Conservation (phyloP, 2,113 vertebrate species). For the Pipa parva region DNA sequence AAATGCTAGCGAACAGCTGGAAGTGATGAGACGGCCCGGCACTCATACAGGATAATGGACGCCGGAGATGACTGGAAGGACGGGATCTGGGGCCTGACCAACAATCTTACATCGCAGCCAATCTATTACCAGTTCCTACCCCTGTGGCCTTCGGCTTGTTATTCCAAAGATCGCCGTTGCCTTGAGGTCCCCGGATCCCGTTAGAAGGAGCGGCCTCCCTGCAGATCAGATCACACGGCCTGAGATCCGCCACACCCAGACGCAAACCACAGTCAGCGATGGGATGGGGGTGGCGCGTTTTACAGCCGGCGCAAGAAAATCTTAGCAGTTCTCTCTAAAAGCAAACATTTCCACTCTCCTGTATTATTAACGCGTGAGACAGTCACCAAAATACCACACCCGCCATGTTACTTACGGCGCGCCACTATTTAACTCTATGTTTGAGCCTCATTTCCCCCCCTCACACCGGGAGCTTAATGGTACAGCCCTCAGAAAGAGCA, state of each 20-base stretch:
- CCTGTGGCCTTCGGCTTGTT: slow-evolving; percentile 11
- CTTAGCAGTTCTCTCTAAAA: not conserved
- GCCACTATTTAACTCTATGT: no score
- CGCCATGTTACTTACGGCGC: no score
- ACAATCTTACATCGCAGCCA: not conserved
- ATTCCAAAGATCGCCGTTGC: slow-evolving; percentile 7
- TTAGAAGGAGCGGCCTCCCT: slow-evolving; percentile 34
- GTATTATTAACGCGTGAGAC: no score
- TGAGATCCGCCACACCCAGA: slow-evolving; percentile 30
- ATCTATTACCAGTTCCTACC: slow-evolving; percentile 7
- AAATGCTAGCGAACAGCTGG: not conserved
- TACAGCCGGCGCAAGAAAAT: not conserved
- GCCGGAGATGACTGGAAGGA: not conserved
- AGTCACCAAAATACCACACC: no score
- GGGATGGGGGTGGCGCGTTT: not conserved
- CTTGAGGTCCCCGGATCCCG: slow-evolving; percentile 45
- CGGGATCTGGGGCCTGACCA: not conserved
- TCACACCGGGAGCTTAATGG: slow-evolving; percentile 1
- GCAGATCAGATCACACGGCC: slow-evolving; percentile 39
- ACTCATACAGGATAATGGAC: not conserved
- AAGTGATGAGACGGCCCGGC: not conserved
- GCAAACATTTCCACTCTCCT: not conserved
- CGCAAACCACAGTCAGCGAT: not conserved
- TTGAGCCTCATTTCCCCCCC: not conserved
- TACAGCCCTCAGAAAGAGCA: slow-evolving; percentile 15